phyloP scores from a whole-genome alignment of 2,888 invertebrate genomes.

The Coelopa pilipes region DNA sequence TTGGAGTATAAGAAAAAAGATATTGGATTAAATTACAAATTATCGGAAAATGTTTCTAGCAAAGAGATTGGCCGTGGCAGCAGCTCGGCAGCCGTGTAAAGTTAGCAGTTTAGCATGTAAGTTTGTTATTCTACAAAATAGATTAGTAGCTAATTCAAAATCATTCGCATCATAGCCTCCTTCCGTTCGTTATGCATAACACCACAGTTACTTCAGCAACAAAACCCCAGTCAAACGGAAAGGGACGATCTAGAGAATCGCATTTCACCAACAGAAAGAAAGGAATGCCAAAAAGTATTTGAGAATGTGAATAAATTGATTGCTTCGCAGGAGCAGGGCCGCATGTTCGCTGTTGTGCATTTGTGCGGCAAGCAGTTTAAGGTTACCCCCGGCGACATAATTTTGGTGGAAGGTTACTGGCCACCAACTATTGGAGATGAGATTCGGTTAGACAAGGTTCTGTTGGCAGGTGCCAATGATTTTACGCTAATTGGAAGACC shows the following conservation, averaged over 20 bases:
- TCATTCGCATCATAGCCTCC: slow-evolving; percentile 45
- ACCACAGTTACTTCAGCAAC: slow-evolving; percentile 48
- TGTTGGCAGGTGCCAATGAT: slow-evolving; percentile 81
- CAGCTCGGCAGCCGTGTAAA: slow-evolving; percentile 48
- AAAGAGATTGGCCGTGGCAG: slow-evolving; percentile 48
- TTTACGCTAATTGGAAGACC: slow-evolving; percentile 87
- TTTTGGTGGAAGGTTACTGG: slow-evolving; percentile 86
- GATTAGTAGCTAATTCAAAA: not conserved
- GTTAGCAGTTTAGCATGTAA: slow-evolving; percentile 49
- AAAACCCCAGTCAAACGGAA: slow-evolving; percentile 37
- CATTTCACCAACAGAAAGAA: slow-evolving; percentile 49
- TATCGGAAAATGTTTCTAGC: slow-evolving; percentile 50
- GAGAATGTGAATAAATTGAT: slow-evolving; percentile 57
- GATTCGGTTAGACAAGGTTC: slow-evolving; percentile 84
- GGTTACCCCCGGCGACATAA: slow-evolving; percentile 85
- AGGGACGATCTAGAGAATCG: not conserved
- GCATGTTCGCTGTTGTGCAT: slow-evolving; percentile 82
- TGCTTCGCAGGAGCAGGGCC: slow-evolving; percentile 53
- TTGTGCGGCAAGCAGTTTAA: slow-evolving; percentile 86
- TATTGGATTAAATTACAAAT: not conserved
- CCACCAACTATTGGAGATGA: slow-evolving; percentile 83
- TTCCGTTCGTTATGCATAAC: slow-evolving; percentile 54
- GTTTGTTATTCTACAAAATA: slow-evolving; percentile 4
- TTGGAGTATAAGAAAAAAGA: not conserved
- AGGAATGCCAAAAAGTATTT: slow-evolving; percentile 52